Evolutionary conservation across 2,888 invertebrate genomes (phyloP), one percentile per base, ranked within the genome.

Genomic region (Calliscelio sp.): DNA sequence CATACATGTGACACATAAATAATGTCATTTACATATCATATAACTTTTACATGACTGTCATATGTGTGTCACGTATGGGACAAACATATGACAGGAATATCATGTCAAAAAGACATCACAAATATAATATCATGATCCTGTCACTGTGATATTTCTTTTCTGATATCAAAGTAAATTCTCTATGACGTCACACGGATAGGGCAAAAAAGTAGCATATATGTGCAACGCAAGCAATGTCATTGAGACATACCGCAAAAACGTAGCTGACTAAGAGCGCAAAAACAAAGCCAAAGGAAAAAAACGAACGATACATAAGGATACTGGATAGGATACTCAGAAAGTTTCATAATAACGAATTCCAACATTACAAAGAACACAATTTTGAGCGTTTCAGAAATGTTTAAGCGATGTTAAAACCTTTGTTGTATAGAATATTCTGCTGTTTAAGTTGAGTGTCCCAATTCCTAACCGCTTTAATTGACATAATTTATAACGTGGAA

Each of bases 311-410:
- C 25, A 63, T 71, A 35, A 63, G 63, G 32, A 46, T 57, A 41
- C 41, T 68, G 16, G n/a, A n/a, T n/a, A n/a, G 53, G 46, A 63
- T 70, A 51, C 55, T 63, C 63, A 25, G 49, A 66, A 80, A 80
- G 65, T 80, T 80, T 71, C 49, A 65, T 49, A 65, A 71, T 73
- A 80, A 80, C 80, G 57, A 73, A 80, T 80, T 71, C 73, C 73
- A 65, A 55, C 80, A 53, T 66, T 66, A 80, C 66, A 59, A 66
- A 66, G 73, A 57, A 46, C 61, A 22, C 38, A 73, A 66, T 73
- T n/a, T 71, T 61, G 55, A 65, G n/a, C 59, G 25, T 25, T 66
- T 49, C 35, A 28, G 53, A 57, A 80, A 57, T 66, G 73, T 66
- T 80, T 65, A 20, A 41, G 65, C 71, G 22, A 66, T 73, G 73